These are phyloP conservation scores for Chelmon rostratus DNA, from an alignment of 2,797 vertebrate genomes.

Conservation along the genomic window DNA sequence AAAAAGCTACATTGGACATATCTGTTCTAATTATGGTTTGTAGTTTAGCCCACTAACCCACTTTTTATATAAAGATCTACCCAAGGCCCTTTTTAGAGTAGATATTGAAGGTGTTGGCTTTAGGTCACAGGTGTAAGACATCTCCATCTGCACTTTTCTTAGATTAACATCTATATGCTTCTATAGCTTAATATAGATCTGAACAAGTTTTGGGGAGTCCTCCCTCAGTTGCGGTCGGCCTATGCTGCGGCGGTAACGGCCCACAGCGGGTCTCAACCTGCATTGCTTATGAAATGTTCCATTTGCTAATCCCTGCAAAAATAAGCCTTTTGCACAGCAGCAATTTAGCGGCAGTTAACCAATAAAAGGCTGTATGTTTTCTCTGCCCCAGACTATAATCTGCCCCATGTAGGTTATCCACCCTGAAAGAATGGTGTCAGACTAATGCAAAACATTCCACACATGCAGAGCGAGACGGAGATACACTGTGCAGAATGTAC, in stretches of 20 bases:
- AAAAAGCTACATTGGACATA: constrained; percentile 1
- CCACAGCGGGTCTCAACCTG: constrained; percentile 59
- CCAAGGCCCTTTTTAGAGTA: neutral
- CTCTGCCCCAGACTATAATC: constrained; percentile 81
- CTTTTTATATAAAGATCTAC: neutral
- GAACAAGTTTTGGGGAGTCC: constrained; percentile 20
- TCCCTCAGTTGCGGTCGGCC: constrained; percentile 27
- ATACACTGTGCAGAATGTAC: constrained; percentile 22
- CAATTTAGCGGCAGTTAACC: constrained; percentile 85
- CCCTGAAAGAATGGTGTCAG: constrained; percentile 85
- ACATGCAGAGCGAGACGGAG: constrained; percentile 37
- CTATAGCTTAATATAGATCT: constrained; percentile 17
- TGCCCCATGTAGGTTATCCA: constrained; percentile 79
- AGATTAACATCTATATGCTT: constrained; percentile 12
- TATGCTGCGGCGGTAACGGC: constrained; percentile 37
- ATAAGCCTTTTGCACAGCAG: constrained; percentile 81
- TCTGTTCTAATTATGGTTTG: neutral
- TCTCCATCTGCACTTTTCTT: neutral
- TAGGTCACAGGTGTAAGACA: neutral
- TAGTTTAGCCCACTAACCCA: neutral
- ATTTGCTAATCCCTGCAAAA: constrained; percentile 84
- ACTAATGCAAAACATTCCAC: constrained; percentile 75
- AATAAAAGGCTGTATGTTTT: constrained; percentile 84
- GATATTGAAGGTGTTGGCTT: neutral
- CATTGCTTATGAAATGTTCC: constrained; percentile 84